These are phyloP conservation scores for Sinhomidia bicolor DNA, from an alignment of 2,888 invertebrate genomes.

Conservation along the genomic window DNA sequence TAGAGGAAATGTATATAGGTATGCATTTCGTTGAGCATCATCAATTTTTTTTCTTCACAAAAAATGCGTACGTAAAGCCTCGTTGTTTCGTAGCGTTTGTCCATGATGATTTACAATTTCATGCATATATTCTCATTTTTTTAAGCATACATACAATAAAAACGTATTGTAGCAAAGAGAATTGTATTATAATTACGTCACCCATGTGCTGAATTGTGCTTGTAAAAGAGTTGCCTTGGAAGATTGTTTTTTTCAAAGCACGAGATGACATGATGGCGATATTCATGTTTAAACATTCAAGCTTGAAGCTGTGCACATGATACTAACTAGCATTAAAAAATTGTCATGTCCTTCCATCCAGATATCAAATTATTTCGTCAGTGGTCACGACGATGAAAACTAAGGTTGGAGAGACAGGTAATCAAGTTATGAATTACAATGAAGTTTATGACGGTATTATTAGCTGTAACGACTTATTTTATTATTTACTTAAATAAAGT, in stretches of 20 bases:
- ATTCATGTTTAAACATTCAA: neutral
- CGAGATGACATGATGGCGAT: neutral
- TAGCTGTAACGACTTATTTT: no score
- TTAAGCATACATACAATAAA: no score
- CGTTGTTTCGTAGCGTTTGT: neutral
- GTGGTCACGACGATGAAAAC: neutral
- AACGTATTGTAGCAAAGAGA: neutral
- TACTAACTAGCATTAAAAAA: neutral
- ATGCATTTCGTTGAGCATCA: neutral
- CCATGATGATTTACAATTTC: constrained; percentile 39
- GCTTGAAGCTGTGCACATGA: neutral
- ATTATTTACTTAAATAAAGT: no score
- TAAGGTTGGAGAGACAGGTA: neutral
- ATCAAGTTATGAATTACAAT: neutral
- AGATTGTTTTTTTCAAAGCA: constrained; percentile 34
- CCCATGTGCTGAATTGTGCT: neutral
- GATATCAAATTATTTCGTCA: constrained; percentile 28
- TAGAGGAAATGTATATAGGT: neutral
- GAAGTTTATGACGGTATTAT: neutral
- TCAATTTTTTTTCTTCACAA: neutral
- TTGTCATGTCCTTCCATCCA: constrained; percentile 26
- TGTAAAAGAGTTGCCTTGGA: constrained; percentile 6
- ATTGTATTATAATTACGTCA: no score
- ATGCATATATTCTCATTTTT: constrained; percentile 5
- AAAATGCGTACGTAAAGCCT: constrained; percentile 18